phyloP scores from a whole-genome alignment of 2,113 vertebrate species.

The Odontesthes bonariensis region DNA sequence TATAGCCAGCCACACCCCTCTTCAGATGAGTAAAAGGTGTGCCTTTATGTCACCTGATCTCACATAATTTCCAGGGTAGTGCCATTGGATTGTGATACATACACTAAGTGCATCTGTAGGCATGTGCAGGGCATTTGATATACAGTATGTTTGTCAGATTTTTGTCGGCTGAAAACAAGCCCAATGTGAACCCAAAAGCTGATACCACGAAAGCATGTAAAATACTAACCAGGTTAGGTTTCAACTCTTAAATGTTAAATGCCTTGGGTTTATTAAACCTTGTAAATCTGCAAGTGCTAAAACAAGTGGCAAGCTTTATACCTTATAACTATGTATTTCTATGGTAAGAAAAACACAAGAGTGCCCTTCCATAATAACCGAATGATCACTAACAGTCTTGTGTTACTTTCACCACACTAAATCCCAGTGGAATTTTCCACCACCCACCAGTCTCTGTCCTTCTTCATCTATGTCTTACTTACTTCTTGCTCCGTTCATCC shows the following conservation, averaged over 20 bases:
- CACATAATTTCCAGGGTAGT: background rate
- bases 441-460: conserved; percentile 27
- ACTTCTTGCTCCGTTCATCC: conserved; percentile 26
- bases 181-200: background rate
- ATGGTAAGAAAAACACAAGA: too few relatives aligned
- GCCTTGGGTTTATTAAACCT: background rate
- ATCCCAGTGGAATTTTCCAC: conserved; percentile 61
- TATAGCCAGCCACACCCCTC: too few relatives aligned
- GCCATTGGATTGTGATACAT: background rate
- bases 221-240: background rate
- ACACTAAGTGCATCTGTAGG: background rate
- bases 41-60: background rate
- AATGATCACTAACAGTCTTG: conserved; percentile 17
- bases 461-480: conserved; percentile 41
- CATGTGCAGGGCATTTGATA: background rate
- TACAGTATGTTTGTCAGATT: background rate
- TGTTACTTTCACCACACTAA: conserved; percentile 42
- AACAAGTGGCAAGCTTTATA: background rate
- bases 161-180: background rate
- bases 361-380: conserved; percentile 14
- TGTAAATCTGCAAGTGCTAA: background rate
- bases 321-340: too few relatives aligned
- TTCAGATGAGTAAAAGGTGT: too few relatives aligned
- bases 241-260: background rate
- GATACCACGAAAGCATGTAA: background rate